Evolutionary conservation across 2,797 vertebrate species (phyloP).

Genomic region (Chiroxiphia lanceolata): DNA sequence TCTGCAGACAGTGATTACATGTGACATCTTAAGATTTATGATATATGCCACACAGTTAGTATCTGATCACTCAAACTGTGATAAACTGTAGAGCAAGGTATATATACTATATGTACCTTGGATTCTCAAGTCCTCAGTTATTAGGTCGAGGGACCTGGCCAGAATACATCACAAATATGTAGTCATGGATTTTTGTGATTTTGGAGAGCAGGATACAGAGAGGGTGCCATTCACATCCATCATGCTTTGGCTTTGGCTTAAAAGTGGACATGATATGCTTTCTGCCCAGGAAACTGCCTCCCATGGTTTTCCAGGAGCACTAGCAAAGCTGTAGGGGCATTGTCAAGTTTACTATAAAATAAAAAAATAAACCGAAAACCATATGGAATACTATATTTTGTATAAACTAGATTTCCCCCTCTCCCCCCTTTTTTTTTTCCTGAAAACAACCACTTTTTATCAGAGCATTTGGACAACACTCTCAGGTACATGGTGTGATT

Average conservation of each 20-base stretch:
- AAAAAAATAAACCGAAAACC: neutral
- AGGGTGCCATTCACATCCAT: neutral
- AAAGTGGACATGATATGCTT: neutral
- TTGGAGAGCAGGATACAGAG: neutral
- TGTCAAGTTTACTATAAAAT: neutral
- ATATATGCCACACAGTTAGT: neutral
- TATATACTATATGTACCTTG: neutral
- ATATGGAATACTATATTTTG: neutral
- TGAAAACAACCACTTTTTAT: neutral
- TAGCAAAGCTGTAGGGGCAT: neutral
- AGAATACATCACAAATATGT: neutral
- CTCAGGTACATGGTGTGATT: neutral
- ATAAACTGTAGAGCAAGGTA: neutral
- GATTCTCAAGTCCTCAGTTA: neutral
- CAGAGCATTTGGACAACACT: neutral
- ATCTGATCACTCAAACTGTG: neutral
- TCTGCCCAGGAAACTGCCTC: neutral
- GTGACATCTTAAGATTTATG: neutral
- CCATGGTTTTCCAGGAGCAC: neutral
- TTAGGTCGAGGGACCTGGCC: neutral
- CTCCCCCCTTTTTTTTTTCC: neutral
- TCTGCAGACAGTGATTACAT: neutral
- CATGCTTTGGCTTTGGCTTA: neutral
- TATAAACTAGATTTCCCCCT: neutral
- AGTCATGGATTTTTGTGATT: neutral